Evolutionary conservation across 2,888 invertebrate species (phyloP), one percentile per base, ranked within the genome.

Genomic region (Drosophila percnosoma): DNA sequence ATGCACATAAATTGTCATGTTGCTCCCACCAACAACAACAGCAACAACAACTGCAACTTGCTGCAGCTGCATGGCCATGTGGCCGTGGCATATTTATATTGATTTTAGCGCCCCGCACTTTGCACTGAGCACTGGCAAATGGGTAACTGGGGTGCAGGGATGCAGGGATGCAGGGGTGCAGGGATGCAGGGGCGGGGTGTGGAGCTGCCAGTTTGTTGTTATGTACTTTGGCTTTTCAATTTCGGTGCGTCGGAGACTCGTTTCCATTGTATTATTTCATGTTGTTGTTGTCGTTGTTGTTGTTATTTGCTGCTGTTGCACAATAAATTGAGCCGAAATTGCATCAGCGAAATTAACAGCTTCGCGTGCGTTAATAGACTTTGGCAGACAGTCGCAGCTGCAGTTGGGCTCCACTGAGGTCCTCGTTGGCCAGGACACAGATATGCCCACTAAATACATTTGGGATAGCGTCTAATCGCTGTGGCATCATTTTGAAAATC

Each of bases 341-440:
- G 90, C 86, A 86, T 86, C 90, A 88, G 84, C 85, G 67, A 87
- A 87, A 87, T 87, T 90, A 87, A 87, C 90, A 89, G 90, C 87
- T 87, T 87, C 86, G 89, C 78, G 89, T 89, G 77, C 90, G 87
- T 87, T 90, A 87, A 87, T 87, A 87, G 90, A 90, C 86, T 90
- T 89, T 89, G 73, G 64, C 82, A 83, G 78, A 63, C 48, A 54
- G 31, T 27, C 59, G 8, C 75, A 54, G 42, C 73, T 78, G 57
- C 69, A 68, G 65, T 69, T 59, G 4, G 21, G 13, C 45, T 2
- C 21, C 13, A 24, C 2, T 24, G 45, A 45, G 24, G 24, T 53
- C 21, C 53, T 34, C 24, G 53, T 24, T 34, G 24, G 31, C 10
- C 34, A 24, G 54, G 27, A 34, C 49, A 45, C 31, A 27, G n/a